Evolutionary conservation across 2,113 vertebrate species (phyloP).

Genomic region (Nanorana parkeri): DNA sequence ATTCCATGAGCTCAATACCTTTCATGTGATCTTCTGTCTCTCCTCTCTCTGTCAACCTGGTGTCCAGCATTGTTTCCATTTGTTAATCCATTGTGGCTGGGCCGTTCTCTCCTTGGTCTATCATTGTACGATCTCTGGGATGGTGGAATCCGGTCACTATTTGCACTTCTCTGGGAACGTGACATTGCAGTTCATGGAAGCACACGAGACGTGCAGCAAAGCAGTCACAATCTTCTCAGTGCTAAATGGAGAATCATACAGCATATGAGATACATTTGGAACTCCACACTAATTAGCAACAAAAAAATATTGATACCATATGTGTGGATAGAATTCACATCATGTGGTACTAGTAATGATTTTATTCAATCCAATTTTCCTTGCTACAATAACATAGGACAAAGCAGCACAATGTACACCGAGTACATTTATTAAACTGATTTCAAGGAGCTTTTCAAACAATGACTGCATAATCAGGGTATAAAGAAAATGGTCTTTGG

Average conservation of each 20-base stretch:
- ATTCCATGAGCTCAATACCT: background rate
- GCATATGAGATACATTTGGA: slow-evolving; percentile 22
- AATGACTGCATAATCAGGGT: too few species aligned
- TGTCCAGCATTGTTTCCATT: slow-evolving; percentile 37
- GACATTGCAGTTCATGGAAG: slow-evolving; percentile 23
- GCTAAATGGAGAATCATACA: slow-evolving; percentile 25
- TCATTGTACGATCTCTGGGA: slow-evolving; percentile 50
- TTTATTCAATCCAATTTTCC: background rate
- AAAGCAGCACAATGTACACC: background rate
- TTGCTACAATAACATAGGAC: background rate
- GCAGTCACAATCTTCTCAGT: slow-evolving; percentile 24
- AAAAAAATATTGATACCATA: slow-evolving; percentile 32
- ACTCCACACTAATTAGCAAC: slow-evolving; percentile 14
- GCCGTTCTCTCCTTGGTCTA: slow-evolving; percentile 40
- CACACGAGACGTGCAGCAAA: background rate
- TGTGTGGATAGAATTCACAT: slow-evolving; percentile 20
- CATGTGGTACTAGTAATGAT: slow-evolving; percentile 18
- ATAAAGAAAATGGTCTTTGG: too few species aligned
- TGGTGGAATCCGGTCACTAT: slow-evolving; percentile 63
- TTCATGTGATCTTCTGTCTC: slow-evolving; percentile 51
- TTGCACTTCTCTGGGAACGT: slow-evolving; percentile 16
- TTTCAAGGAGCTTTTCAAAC: too few species aligned
- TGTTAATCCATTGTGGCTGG: background rate
- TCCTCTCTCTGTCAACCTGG: slow-evolving; percentile 57
- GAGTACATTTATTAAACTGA: background rate